Evolutionary conservation across 2,888 invertebrate genomes (phyloP), one percentile per base, ranked within the genome.

Genomic region (Apodemia mormo): DNA sequence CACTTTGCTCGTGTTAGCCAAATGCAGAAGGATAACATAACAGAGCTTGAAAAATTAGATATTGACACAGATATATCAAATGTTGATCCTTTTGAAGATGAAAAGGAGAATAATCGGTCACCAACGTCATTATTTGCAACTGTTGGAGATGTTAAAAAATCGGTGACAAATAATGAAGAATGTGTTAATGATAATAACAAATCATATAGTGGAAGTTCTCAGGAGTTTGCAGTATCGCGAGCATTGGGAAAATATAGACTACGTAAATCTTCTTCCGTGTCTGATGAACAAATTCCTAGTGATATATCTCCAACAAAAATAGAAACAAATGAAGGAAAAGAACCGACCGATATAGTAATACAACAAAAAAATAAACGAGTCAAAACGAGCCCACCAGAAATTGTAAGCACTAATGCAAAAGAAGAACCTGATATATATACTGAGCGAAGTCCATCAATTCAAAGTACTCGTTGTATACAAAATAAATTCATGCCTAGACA

Each of bases 181-280:
- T 85, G 85, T 33, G 91, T 94, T 30, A 94, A 90, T 75, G 94
- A 95, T 74, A 94, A 90, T 66, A 92, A 88, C 73, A 92, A 92
- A 76, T 89, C 93, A 2, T 94, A 94, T 70, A 94, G 95, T 72
- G 95, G 95, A 30, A 95, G 96, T 22, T 96, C 96, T 10, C 96
- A 97, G 94, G 97, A 97, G 82, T 97, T 97, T 85, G 97, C 97
- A 0, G 97, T 97, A 0, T 97, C 97, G 0, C 90, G 97, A 80
- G 97, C 97, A 0, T 88, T 97, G 37, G 97, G 97, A 37, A 97
- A 96, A 87, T 97, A 97, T 82, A 93, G 97, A 65, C 94, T 96
- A 76, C 94, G 96, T 73, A 96, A 96, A 78, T 96, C 96, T 49
- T 95, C 96, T 22, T 95, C 96, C 29, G 91, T 96, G 67, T 95